A percentile compares a stretch with the other conserved stretches of the same genome.
phyloP scores from a whole-genome alignment of 2,113 vertebrate species.

The Mobula hypostoma region DNA sequence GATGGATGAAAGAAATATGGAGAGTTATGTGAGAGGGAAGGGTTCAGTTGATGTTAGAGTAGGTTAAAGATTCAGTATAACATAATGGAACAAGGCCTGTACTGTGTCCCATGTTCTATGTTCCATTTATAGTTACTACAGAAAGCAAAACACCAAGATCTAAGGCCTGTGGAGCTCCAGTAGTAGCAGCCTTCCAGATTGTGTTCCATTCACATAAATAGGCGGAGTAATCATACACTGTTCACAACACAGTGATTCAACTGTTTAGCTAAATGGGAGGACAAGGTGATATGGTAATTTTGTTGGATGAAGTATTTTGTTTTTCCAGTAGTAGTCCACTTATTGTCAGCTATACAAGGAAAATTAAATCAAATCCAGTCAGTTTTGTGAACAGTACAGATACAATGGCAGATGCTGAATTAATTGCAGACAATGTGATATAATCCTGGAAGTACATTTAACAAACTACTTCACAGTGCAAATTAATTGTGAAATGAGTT shows the following conservation, averaged over 20 bases:
- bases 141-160: too few species aligned
- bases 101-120: too few species aligned
- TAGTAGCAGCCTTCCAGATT: too few species aligned
- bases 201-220: background rate
- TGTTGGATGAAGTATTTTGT: background rate
- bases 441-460: background rate
- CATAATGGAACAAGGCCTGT: too few species aligned
- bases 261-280: background rate
- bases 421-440: background rate
- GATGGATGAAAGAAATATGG: too few species aligned
- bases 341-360: background rate
- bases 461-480: background rate
- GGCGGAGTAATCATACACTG: background rate
- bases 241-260: background rate
- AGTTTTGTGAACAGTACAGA: background rate
- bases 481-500: background rate
- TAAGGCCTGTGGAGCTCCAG: too few species aligned
- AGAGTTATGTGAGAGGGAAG: too few species aligned
- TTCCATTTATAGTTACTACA: too few species aligned
- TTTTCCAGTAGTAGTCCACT: background rate
- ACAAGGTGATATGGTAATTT: background rate
- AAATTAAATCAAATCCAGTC: background rate
- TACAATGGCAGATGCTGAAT: background rate
- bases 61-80: too few species aligned
- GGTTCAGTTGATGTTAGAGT: too few species aligned